phyloP scores from a whole-genome alignment of 92 coral and sea anemone species.

The Zoanthus sociatus region DNA sequence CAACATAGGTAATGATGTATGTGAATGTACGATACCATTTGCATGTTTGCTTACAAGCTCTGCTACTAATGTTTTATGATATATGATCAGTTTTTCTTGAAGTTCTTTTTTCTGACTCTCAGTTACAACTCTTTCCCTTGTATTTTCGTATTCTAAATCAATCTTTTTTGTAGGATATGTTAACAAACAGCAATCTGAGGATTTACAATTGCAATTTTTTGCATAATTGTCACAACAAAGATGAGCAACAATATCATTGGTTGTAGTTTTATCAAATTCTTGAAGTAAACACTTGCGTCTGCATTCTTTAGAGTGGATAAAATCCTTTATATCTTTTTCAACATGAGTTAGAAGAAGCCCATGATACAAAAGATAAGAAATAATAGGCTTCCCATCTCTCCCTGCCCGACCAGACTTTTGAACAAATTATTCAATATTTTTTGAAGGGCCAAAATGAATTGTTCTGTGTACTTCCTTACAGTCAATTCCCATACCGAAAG shows the following conservation, averaged over 20 bases:
- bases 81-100: too few relatives aligned
- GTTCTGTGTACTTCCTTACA: constrained; percentile 32
- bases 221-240: constrained; percentile 68
- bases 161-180: too few relatives aligned
- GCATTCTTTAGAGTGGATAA: constrained; percentile 58
- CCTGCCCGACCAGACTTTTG: constrained; percentile 65
- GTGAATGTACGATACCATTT: too few relatives aligned
- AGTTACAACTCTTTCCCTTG: too few relatives aligned
- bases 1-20: too few relatives aligned
- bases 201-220: constrained; percentile 44
- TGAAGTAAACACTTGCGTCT: constrained; percentile 51
- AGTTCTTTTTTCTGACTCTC: too few relatives aligned
- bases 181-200: too few relatives aligned
- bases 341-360: constrained; percentile 60
- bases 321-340: constrained; percentile 58
- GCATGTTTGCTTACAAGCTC: too few relatives aligned
- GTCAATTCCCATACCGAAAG: constrained; percentile 37
- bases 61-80: too few relatives aligned
- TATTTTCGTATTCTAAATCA: too few relatives aligned
- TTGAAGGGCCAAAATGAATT: constrained; percentile 65
- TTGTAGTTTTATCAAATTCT: constrained; percentile 53
- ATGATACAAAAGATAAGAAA: constrained; percentile 56
- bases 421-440: constrained; percentile 47
- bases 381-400: constrained; percentile 69
- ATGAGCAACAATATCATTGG: constrained; percentile 27